Conservation (phyloP, 2,113 vertebrate genomes). For the Bombycilla garrulus region DNA sequence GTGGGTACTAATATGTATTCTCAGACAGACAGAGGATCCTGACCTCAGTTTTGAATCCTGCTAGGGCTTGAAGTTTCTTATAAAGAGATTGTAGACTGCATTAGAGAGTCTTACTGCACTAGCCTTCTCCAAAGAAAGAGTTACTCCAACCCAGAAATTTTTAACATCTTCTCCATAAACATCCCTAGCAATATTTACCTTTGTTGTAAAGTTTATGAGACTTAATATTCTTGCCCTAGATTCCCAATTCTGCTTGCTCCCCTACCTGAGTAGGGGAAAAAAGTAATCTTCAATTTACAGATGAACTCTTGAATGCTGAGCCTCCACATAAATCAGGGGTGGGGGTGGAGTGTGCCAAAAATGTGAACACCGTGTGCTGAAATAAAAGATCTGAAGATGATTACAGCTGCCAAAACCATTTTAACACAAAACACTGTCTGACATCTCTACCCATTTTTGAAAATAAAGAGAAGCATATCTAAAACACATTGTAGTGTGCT, state of each 20-base stretch:
- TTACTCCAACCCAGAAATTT: neutral
- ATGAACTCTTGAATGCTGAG: neutral
- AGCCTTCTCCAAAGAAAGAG: neutral
- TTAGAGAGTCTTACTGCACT: neutral
- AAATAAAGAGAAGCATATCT: neutral
- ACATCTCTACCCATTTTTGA: neutral
- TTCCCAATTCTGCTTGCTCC: neutral
- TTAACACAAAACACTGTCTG: neutral
- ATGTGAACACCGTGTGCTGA: accelerated
- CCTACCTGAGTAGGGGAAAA: neutral
- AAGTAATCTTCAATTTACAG: neutral
- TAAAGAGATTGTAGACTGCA: neutral
- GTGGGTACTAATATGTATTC: neutral
- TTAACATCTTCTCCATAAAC: neutral
- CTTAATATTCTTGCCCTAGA: neutral
- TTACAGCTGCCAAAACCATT: neutral
- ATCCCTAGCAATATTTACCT: neutral
- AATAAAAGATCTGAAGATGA: neutral
- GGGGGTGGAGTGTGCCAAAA: neutral
- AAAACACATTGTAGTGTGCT: neutral
- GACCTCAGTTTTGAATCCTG: neutral
- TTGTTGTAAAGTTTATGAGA: neutral
- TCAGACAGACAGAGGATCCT: neutral
- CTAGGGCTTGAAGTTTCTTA: neutral
- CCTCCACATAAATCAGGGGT: neutral